A percentile compares a stretch with the other conserved stretches of the same genome.
phyloP scores from a whole-genome alignment of 2,797 vertebrate genomes.

The Macropodus opercularis region DNA sequence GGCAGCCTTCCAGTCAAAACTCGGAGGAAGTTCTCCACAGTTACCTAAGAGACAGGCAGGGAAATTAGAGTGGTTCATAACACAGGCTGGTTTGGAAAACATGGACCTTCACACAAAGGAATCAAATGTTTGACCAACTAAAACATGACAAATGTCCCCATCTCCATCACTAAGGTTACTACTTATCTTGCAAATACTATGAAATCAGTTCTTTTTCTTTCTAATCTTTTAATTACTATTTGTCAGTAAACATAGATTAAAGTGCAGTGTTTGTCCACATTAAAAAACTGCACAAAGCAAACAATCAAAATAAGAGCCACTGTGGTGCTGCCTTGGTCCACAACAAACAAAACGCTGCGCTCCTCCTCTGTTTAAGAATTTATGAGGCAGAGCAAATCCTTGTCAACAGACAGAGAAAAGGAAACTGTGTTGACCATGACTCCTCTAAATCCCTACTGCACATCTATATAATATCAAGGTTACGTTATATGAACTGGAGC shows the following conservation, averaged over 20 bases:
- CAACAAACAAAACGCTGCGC: constrained; percentile 30
- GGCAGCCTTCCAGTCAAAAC: constrained; percentile 95
- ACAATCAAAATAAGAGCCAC: constrained; percentile 20
- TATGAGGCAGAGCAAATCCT: constrained; percentile 40
- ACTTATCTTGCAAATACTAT: too few relatives aligned
- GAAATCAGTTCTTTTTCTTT: too few relatives aligned
- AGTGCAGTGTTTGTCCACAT: constrained; percentile 2
- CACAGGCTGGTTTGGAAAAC: not conserved
- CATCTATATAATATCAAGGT: not conserved
- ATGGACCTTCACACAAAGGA: not conserved
- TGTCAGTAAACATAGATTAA: constrained; percentile 11
- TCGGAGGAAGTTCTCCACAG: constrained; percentile 96
- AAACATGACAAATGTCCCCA: not conserved
- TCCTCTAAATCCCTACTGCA: not conserved
- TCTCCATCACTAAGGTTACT: not conserved
- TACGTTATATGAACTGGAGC: not conserved
- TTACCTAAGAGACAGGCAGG: constrained; percentile 83
- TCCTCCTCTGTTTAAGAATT: constrained; percentile 18
- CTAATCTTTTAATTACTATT: constrained; percentile 38
- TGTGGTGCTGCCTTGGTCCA: not conserved
- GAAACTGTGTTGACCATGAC: not conserved
- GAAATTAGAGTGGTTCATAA: not conserved
- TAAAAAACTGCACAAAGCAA: constrained; percentile 25
- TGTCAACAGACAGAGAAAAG: constrained; percentile 26
- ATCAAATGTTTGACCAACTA: not conserved